Evolutionary conservation across 2,888 invertebrate genomes (phyloP).

Genomic region (Cerastis rubricosa): DNA sequence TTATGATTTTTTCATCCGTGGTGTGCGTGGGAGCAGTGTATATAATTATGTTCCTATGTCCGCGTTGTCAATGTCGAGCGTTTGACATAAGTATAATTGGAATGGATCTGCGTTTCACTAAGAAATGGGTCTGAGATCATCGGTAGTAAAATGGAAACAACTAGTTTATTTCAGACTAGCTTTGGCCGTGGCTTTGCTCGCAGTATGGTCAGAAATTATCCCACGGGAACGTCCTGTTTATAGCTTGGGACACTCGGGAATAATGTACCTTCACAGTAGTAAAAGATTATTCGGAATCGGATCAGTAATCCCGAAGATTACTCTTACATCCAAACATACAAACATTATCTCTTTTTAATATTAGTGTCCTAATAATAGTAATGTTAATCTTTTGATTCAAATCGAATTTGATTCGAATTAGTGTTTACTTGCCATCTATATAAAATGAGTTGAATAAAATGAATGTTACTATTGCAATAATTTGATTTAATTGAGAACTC

Average conservation of each 20-base stretch:
- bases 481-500: neutral
- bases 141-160: slow-evolving; percentile 12
- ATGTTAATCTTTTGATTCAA: neutral
- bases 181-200: neutral
- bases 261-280: neutral
- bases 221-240: neutral
- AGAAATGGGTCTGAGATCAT: slow-evolving; percentile 49
- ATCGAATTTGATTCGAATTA: slow-evolving; percentile 13
- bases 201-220: neutral
- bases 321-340: neutral
- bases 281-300: neutral
- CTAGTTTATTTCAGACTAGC: neutral
- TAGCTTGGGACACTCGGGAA: neutral
- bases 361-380: neutral
- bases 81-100: slow-evolving; percentile 61
- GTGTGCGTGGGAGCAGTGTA: slow-evolving; percentile 42
- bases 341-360: neutral
- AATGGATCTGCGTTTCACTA: slow-evolving; percentile 43
- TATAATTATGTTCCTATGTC: slow-evolving; percentile 54
- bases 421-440: neutral
- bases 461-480: neutral
- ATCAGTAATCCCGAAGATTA: neutral
- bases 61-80: slow-evolving; percentile 52
- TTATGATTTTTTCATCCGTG: slow-evolving; percentile 53
- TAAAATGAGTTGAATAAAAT: neutral